Conservation (phyloP, 23 tunicate species). For the Diplosoma virens region DNA sequence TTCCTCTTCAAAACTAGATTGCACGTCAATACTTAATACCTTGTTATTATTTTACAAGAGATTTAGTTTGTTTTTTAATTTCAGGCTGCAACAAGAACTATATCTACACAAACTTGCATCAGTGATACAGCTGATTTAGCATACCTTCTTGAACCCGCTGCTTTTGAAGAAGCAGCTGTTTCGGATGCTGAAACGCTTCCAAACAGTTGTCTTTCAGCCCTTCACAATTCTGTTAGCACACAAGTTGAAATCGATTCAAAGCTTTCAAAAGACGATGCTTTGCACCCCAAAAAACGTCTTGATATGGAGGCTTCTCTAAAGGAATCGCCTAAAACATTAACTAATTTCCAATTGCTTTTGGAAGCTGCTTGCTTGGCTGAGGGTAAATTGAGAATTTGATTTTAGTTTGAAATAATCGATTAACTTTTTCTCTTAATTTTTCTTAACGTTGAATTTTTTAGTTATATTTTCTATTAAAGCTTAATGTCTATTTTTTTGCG, state of each 20-base stretch:
- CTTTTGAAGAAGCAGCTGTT: slow-evolving; percentile 25
- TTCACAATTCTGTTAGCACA: slow-evolving; percentile 12
- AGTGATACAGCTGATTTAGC: not conserved
- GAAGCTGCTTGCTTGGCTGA: slow-evolving; percentile 54
- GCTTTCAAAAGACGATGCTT: too few species aligned
- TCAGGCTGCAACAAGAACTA: not conserved
- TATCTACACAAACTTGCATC: slow-evolving; percentile 14
- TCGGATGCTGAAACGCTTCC: not conserved
- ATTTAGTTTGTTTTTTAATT: not conserved
- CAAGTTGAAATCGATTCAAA: not conserved
- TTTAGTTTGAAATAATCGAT: too few species aligned
- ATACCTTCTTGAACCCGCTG: slow-evolving; percentile 24
- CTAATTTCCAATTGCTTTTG: slow-evolving; percentile 52
- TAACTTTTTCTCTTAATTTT: too few species aligned
- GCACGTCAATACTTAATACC: not conserved
- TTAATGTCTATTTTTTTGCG: too few species aligned
- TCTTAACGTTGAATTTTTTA: too few species aligned
- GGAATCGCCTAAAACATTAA: too few species aligned
- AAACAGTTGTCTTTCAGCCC: not conserved
- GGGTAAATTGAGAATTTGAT: not conserved
- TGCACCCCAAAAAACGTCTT: too few species aligned
- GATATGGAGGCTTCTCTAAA: too few species aligned
- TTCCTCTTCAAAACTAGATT: too few species aligned
- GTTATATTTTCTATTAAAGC: too few species aligned
- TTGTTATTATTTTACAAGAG: not conserved